These are phyloP conservation scores for Rhadinocentrus ornatus DNA, from an alignment of 2,797 vertebrate genomes.

Conservation along the genomic window DNA sequence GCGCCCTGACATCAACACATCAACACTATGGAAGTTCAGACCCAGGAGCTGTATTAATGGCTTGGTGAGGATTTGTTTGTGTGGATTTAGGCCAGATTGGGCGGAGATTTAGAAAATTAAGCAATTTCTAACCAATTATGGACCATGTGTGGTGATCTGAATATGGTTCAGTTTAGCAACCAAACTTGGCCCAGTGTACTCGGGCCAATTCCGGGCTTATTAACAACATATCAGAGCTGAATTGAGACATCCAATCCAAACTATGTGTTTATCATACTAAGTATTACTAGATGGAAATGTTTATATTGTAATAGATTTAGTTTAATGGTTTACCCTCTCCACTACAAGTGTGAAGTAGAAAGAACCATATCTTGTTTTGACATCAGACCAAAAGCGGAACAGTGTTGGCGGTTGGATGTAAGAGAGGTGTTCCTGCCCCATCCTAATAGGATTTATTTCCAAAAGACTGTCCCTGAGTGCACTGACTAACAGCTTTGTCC, in stretches of 20 bases:
- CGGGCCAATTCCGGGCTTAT: background rate
- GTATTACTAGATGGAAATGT: background rate
- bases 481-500: slow-evolving; percentile 32
- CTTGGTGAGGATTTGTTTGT: background rate
- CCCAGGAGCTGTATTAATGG: background rate
- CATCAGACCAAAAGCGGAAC: slow-evolving; percentile 6
- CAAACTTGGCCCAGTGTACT: background rate
- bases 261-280: no score
- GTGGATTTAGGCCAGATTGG: background rate
- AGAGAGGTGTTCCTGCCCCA: slow-evolving; percentile 37
- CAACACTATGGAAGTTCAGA: background rate
- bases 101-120: background rate
- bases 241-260: no score
- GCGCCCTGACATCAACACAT: background rate
- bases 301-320: background rate
- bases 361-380: background rate
- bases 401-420: slow-evolving; percentile 3
- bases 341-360: background rate
- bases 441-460: slow-evolving; percentile 74
- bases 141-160: background rate
- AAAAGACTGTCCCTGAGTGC: slow-evolving; percentile 58
- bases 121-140: no score
- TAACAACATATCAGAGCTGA: no score
- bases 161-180: background rate
- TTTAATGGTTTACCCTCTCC: background rate